Conservation (phyloP, 64 coral and sea anemone species). For the Pocillopora damicornis region DNA sequence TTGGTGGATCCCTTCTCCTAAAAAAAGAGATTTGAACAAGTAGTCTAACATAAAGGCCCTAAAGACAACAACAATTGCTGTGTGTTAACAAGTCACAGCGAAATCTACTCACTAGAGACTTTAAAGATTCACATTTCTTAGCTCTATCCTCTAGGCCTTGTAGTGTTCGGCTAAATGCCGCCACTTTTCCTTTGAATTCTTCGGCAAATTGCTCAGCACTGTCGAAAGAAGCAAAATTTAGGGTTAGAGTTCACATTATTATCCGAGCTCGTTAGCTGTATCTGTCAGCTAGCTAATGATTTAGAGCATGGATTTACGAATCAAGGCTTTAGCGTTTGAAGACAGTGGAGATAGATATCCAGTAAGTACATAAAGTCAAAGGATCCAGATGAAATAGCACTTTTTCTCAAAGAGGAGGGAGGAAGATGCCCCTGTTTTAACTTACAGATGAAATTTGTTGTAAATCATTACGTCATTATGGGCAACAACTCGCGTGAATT, state of each 20-base stretch:
- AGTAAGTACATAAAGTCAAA: too few species aligned
- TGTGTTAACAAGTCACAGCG: neutral
- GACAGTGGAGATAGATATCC: too few species aligned
- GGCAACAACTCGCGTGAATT: too few species aligned
- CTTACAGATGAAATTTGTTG: too few species aligned
- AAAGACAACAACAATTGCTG: too few species aligned
- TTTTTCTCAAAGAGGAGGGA: too few species aligned
- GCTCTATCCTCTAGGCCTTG: constrained; percentile 8
- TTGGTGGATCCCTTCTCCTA: neutral
- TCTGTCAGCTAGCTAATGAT: neutral
- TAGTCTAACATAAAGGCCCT: too few species aligned
- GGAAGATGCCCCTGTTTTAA: too few species aligned
- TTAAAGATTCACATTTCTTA: constrained; percentile 29
- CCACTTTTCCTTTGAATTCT: constrained; percentile 8
- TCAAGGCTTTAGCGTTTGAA: too few species aligned
- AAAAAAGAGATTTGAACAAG: neutral
- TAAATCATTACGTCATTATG: too few species aligned
- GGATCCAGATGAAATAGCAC: too few species aligned
- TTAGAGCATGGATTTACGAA: too few species aligned
- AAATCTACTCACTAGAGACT: neutral
- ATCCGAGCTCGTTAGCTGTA: neutral
- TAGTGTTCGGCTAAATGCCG: neutral
- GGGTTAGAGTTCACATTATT: neutral
- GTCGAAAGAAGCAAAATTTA: neutral
- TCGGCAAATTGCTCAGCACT: neutral